A percentile compares a stretch with the other conserved stretches of the same genome.
Evolutionary conservation across 2,113 vertebrate species (phyloP).

Genomic region (Cygnus buccinator): DNA sequence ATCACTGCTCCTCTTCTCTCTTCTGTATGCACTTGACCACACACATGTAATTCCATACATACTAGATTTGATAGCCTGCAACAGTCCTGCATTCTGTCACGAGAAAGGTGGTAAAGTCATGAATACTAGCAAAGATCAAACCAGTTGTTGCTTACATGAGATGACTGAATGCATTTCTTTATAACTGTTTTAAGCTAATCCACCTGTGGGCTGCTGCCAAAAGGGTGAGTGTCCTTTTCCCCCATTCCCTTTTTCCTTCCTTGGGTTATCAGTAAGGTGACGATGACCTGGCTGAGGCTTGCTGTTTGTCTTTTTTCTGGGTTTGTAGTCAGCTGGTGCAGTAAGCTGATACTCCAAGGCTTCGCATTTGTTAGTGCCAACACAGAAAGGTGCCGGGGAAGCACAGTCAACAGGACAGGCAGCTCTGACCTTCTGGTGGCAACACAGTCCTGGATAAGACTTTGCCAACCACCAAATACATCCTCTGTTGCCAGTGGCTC

Average conservation of each 20-base stretch:
- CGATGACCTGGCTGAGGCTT: background rate
- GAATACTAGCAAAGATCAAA: background rate
- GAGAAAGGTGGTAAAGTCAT: background rate
- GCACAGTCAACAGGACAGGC: background rate
- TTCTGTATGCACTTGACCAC: background rate
- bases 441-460: background rate
- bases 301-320: background rate
- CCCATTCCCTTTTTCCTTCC: background rate
- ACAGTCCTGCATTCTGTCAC: background rate
- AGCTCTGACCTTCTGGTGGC: background rate
- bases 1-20: background rate
- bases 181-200: background rate
- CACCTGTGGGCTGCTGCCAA: background rate
- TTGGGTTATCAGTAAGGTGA: background rate
- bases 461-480: background rate
- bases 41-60: background rate
- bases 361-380: fast-evolving
- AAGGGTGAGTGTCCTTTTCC: background rate
- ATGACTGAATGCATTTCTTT: background rate
- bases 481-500: background rate
- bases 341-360: background rate
- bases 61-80: background rate
- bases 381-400: background rate
- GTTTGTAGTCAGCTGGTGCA: background rate
- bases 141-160: background rate